A percentile compares a stretch with the other conserved stretches of the same genome.
These are phyloP conservation scores for Beroe forskalii DNA, from an alignment of 37 sponge, comb jelly and placozoan species.

Conservation along the genomic window DNA sequence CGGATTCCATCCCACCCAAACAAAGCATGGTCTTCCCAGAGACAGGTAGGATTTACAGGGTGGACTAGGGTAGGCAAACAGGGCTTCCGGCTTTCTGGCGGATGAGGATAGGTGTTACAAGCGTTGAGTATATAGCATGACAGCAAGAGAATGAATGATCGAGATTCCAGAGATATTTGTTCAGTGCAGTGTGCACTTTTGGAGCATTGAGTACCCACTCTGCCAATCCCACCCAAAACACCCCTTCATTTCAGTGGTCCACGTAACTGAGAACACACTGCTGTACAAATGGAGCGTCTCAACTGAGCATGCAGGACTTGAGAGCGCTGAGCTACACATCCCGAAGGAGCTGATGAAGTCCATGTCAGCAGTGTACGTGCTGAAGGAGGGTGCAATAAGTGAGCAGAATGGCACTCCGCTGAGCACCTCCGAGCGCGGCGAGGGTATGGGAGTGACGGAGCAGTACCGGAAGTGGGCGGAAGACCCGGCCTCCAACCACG, in stretches of 20 bases:
- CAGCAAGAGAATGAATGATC: neutral
- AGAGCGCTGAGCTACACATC: slow-evolving; percentile 9
- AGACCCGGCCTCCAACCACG: neutral
- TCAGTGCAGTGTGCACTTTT: no score
- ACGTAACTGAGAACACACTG: neutral
- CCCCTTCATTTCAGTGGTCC: neutral
- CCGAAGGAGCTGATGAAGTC: neutral
- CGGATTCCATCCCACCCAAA: neutral
- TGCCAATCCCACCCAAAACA: no score
- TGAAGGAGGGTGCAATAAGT: neutral
- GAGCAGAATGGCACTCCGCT: neutral
- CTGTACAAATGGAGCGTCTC: neutral
- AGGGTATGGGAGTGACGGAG: neutral
- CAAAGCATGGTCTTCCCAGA: slow-evolving; percentile 11
- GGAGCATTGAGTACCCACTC: no score
- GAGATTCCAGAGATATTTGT: neutral
- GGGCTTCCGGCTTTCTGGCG: no score
- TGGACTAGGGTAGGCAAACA: no score
- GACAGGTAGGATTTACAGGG: no score
- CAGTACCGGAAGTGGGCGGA: neutral
- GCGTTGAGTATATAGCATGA: neutral
- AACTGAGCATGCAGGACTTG: neutral
- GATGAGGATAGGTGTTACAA: no score
- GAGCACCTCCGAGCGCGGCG: neutral
- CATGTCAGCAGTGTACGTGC: neutral